phyloP scores from a whole-genome alignment of 2,113 vertebrate genomes.

The Pachyramphus minor region DNA sequence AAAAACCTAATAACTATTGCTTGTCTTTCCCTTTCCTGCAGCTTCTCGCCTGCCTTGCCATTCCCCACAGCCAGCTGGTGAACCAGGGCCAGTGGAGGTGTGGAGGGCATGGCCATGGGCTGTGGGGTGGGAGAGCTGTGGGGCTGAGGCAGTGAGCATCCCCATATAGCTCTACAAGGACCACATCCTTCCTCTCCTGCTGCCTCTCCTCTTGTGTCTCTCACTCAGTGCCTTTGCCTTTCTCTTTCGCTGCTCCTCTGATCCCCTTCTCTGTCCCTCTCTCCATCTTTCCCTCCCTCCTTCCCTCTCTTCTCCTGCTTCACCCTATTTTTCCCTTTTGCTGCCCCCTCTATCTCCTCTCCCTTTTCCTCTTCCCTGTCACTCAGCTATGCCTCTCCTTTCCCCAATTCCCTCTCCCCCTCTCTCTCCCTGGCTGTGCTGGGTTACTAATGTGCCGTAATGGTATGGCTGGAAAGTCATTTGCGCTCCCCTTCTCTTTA shows the following conservation, averaged over 20 bases:
- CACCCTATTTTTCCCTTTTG: not conserved
- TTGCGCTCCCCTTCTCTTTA: slow-evolving; percentile 66
- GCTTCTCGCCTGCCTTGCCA: not conserved
- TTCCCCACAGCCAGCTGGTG: accelerated
- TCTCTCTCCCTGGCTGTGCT: not conserved
- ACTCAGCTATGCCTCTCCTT: not conserved
- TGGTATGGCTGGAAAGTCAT: slow-evolving; percentile 69
- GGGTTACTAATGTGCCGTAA: slow-evolving; percentile 74
- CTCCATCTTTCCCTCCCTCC: not conserved
- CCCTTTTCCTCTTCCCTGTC: not conserved
- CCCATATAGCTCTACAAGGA: not conserved
- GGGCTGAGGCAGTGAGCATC: not conserved
- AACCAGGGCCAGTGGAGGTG: not conserved
- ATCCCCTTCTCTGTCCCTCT: not conserved
- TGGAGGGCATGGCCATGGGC: accelerated
- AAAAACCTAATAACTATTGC: not conserved
- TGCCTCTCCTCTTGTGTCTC: not conserved
- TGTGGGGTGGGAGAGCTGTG: not conserved
- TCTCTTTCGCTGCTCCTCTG: not conserved
- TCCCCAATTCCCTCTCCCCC: not conserved
- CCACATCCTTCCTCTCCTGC: not conserved
- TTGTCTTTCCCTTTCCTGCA: not conserved
- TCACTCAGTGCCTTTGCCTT: not conserved
- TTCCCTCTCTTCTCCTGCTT: not conserved
- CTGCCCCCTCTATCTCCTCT: not conserved